These are phyloP conservation scores for Pantherophis vulpinus DNA, from an alignment of 2,797 vertebrate species.

Conservation along the genomic window DNA sequence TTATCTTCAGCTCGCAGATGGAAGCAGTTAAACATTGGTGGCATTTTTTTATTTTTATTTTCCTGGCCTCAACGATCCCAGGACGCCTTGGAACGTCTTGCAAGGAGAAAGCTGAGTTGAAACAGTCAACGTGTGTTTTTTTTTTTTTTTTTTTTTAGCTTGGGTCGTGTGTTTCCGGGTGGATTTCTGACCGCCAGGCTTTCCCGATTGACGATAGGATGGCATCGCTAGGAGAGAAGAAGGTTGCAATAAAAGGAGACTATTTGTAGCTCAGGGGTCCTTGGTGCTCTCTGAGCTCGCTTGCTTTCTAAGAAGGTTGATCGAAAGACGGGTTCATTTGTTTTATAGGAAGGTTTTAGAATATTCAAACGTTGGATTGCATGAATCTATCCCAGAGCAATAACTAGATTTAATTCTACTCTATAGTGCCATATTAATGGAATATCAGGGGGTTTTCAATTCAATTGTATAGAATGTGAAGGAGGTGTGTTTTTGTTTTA, in stretches of 20 bases:
- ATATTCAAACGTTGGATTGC: not conserved
- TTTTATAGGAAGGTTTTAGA: not conserved
- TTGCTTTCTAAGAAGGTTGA: not conserved
- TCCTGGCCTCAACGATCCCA: conserved; percentile 31
- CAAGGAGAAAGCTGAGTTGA: not conserved
- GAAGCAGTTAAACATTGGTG: not conserved
- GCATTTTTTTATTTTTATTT: not conserved
- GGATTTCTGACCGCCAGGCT: not conserved
- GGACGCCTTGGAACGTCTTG: not conserved
- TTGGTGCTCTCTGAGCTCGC: no score
- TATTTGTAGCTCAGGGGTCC: no score
- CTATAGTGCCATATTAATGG: no score
- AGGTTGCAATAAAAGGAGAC: no score
- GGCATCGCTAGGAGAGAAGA: not conserved
- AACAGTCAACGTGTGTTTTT: not conserved
- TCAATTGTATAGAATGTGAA: no score
- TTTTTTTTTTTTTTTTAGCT: not conserved
- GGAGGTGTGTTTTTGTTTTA: no score
- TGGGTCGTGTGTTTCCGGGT: not conserved
- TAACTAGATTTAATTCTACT: no score
- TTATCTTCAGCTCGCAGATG: not conserved
- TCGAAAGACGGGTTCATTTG: not conserved
- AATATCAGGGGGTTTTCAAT: no score
- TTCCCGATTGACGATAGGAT: not conserved
- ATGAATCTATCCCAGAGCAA: no score